Base-by-base conservation (phyloP, 64 coral and sea anemone genomes). In the Montipora sp. region DNA sequence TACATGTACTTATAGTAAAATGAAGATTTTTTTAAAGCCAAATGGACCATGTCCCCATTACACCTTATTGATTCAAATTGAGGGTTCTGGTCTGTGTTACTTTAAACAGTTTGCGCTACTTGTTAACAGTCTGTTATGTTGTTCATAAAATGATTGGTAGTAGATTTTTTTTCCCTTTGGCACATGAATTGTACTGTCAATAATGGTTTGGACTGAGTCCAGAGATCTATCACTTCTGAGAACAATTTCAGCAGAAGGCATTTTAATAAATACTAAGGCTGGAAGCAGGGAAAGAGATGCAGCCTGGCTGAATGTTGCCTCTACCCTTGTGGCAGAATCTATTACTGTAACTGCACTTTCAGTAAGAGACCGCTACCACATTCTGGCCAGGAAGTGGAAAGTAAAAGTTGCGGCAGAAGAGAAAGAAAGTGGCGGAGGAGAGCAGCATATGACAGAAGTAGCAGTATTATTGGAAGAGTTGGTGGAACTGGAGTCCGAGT, bases 271-370 rank as follows among this genome's bases (percentile, higher is more conserved):
- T 48, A 48, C 12, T 3, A 80, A 22, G 48, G 77, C 77, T 53
- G 77, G 77, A n/a, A 53, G 16, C 48, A 53, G 48, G 18, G 77
- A 80, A 10, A 79, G 50, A 57, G 77, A 48, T 6, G 47, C 45
- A 50, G 45, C 47, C 6, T 51, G 77, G 77, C 48, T 19, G 48
- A 22, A 51, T 79, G 1, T n/a, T 79, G 77, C 79, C 53, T 61
- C 53, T 81, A 10, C 79, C 79, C 79, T 81, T 63, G 21, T 81
- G 51, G 27, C 19, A 81, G 79, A 81, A 61, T 61, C 20, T 63
- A 19, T 80, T 53, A 44, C 23, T 24, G 78, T 80, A 53, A 80
- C 18, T 58, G 14, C 78, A 80, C 48, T 19, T 19, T 53, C 78
- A 8, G 49, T 80, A 21, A 80, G 78, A 80, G 53, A 80, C 51